Evolutionary conservation across 2,797 vertebrate species (phyloP), one percentile per base, ranked within the genome.

Genomic region (Brachymystax lenok): DNA sequence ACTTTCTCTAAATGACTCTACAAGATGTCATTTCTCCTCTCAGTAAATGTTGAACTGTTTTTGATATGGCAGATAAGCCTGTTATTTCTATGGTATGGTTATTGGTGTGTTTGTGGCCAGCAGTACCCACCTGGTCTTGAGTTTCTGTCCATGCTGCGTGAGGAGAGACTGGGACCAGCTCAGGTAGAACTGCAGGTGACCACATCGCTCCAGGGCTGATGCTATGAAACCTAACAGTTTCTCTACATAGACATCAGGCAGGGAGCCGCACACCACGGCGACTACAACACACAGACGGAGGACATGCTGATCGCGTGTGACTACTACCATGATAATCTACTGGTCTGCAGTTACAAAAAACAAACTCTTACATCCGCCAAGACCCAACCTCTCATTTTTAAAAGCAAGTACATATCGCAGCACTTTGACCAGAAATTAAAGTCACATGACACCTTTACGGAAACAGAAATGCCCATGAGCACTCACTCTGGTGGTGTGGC

Each of bases 151-250:
- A 0, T 99, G 96, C 70, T 93, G 86, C 89, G 95, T 93, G 3
- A 99, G 96, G 84, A 99, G 83, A 28, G 83, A 95, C 83, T 96
- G 94, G 3, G 95, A 91, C 98, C 98, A 99, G 0, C 84, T 90
- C 67, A 99, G 94, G 88, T 97, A 99, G 92, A 99, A 99, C 81
- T 99, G 96, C 74, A 99, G 91, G 80, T 99, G 98, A 54, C 90
- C 90, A 0, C 97, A 96, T 12, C 71, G 94, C 81, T 99, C 98
- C 82, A 99, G 90, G 27, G 95, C 94, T 0, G 93, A 77, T 0
- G 96, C 96, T 84, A 99, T 72, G 59, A 97, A 98, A 59, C 95
- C 93, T 59, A 99, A 88, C 14, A 97, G 83, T 76, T 97, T 98
- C 85, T 98, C 97, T 3, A 98, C 96, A 0, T 98, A 99, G 13